Evolutionary conservation across 2,797 vertebrate species (phyloP), one percentile per base, ranked within the genome.

Genomic region (Nannoperca australis): DNA sequence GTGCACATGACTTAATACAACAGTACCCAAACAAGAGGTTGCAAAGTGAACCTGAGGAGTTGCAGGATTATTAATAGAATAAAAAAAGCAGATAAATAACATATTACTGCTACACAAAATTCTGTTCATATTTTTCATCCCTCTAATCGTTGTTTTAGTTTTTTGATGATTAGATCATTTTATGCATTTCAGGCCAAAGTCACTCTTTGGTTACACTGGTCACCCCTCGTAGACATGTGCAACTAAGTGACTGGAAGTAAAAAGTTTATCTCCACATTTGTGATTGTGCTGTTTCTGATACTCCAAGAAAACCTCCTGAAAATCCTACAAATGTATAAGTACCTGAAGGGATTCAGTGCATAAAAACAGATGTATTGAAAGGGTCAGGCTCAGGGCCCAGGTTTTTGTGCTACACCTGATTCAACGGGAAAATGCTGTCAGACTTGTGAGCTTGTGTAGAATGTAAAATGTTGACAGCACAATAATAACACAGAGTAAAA

Each of bases 1-100:
- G 9, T 1, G 38, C 27, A 34, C 47, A 56, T 66, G 24, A 36
- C 54, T 81, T 64, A 47, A 53, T 61, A 50, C 5, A 70, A n/a
- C 45, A 30, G 14, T 34, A 6, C 30, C 27, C 40, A 68, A n/a
- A n/a, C 40, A 36, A 62, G 27, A n/a, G 54, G 18, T 38, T 44
- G 2, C 15, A 58, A 66, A 42, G 49, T 7, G 66, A 59, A 71
- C 45, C 38, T 47, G 50, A 45, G 24, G 8, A 47, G 13, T 17
- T 17, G 1, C 5, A 30, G 50, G 24, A 9, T 72, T 72, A 53
- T 61, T 14, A 62, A 36, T 30, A 59, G 40, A 44, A 55, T 5
- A 47, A 30, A 22, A 22, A 60, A 44, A 32, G 55, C 17, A 42
- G 30, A 54, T 24, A 5, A 32, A 36, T 18, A 18, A 45, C 14